Percentiles rank a stretch among this genome's conserved stretches.
Evolutionary conservation across 1,140 invertebrate species (phyloP).

Genomic region (Theocolax elegans): DNA sequence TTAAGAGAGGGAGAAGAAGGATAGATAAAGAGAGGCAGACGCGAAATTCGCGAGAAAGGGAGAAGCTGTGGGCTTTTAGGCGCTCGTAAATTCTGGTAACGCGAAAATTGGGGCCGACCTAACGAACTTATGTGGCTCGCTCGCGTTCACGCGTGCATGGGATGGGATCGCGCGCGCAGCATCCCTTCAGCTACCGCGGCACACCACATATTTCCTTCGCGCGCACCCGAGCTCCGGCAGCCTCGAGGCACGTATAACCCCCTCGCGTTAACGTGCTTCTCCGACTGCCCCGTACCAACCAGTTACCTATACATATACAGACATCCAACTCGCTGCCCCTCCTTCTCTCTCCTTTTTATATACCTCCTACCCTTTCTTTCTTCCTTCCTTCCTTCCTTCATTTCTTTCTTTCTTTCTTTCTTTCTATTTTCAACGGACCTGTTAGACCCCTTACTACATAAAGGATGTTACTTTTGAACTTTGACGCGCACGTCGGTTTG

Average conservation of each 20-base stretch:
- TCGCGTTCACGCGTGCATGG: constrained; percentile 45
- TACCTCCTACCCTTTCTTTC: no score
- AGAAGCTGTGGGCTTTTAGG: constrained; percentile 54
- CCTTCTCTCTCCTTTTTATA: no score
- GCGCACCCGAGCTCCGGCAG: background rate
- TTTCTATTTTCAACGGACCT: no score
- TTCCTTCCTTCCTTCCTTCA: no score
- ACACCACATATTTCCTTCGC: constrained; percentile 52
- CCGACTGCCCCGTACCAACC: no score
- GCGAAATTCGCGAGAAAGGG: constrained; percentile 37
- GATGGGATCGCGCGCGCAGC: constrained; percentile 39
- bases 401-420: no score
- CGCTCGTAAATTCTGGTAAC: constrained; percentile 58
- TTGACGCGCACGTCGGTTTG: no score
- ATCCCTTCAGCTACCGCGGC: background rate
- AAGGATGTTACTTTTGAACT: no score
- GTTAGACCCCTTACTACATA: no score
- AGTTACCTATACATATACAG: no score
- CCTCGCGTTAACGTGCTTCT: constrained; percentile 39
- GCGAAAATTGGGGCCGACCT: constrained; percentile 57
- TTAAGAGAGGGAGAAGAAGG: background rate
- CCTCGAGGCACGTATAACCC: constrained; percentile 44
- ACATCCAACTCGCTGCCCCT: no score
- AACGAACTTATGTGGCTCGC: constrained; percentile 56
- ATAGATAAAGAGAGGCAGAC: background rate